A percentile compares a stretch with the other conserved stretches of the same genome.
phyloP scores from a whole-genome alignment of 2,888 invertebrate genomes.

The Uloborus plumipes region DNA sequence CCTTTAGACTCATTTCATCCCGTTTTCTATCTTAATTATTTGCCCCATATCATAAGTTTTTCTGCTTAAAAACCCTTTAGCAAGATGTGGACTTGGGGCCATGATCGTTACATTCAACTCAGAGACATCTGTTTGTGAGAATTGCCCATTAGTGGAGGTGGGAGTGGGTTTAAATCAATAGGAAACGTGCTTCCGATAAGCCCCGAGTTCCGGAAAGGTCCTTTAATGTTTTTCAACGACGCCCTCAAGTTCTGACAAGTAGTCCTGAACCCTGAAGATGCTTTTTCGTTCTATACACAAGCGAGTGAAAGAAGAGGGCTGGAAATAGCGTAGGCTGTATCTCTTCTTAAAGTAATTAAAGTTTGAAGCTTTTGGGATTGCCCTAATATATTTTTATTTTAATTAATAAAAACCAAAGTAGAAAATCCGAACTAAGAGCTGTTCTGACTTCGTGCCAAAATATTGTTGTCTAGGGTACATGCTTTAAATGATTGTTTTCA shows the following conservation, averaged over 20 bases:
- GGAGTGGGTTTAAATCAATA: conserved; percentile 56
- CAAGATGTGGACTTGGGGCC: conserved; percentile 53
- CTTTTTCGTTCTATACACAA: conserved; percentile 33
- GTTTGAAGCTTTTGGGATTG: too few species aligned
- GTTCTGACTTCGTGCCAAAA: too few species aligned
- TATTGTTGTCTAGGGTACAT: too few species aligned
- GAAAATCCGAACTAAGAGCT: too few species aligned
- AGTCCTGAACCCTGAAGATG: conserved; percentile 24
- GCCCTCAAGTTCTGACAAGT: conserved; percentile 46
- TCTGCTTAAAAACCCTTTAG: conserved; percentile 47
- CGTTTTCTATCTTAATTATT: conserved; percentile 59
- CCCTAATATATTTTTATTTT: too few species aligned
- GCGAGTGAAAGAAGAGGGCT: neutral
- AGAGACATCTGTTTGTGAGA: conserved; percentile 62
- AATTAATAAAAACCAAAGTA: too few species aligned
- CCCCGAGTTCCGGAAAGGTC: conserved; percentile 29
- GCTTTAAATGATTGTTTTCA: too few species aligned
- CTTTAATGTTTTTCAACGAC: conserved; percentile 48
- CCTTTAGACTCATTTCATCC: conserved; percentile 21
- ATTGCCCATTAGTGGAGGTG: conserved; percentile 59
- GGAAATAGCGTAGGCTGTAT: too few species aligned
- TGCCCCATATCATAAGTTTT: conserved; percentile 41
- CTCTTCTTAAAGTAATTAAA: too few species aligned
- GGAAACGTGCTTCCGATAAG: conserved; percentile 47
- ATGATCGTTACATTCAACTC: conserved; percentile 55